Conservation (phyloP, 2,888 invertebrate species). For the Campaea margaritaria region DNA sequence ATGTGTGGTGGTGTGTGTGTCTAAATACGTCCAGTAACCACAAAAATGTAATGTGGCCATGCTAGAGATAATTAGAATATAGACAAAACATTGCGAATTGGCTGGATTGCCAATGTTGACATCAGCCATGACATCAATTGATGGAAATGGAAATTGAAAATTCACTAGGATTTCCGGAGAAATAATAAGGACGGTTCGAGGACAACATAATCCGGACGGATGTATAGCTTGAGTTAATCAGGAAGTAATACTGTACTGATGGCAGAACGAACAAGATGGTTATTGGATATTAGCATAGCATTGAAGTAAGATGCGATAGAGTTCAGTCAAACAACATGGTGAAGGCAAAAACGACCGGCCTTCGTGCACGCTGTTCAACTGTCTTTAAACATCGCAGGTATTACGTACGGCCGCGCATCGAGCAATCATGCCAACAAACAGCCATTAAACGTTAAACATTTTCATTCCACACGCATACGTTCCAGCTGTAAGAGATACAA, state of each 20-base stretch:
- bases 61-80: not conserved
- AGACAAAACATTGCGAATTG: not conserved
- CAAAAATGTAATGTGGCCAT: not conserved
- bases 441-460: constrained; percentile 25
- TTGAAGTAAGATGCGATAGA: constrained; percentile 17
- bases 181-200: constrained; percentile 6
- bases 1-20: no score
- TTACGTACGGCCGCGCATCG: constrained; percentile 21
- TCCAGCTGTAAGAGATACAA: constrained; percentile 12
- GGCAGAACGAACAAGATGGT: constrained; percentile 28
- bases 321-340: constrained; percentile 23
- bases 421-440: constrained; percentile 27
- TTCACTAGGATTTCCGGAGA: constrained; percentile 1
- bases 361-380: constrained; percentile 26
- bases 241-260: constrained; percentile 17
- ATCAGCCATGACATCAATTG: constrained; percentile 1
- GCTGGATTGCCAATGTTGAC: not conserved
- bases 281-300: constrained; percentile 26
- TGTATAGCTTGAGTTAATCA: constrained; percentile 19
- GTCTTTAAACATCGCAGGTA: constrained; percentile 23
- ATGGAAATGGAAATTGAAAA: constrained; percentile 3
- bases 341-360: constrained; percentile 31
- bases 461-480: constrained; percentile 24
- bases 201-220: constrained; percentile 8
- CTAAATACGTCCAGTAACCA: no score